Percentiles rank a stretch among this genome's conserved stretches.
These are phyloP conservation scores for Planiliza haematocheilus DNA, from an alignment of 2,113 vertebrate genomes.

Conservation along the genomic window DNA sequence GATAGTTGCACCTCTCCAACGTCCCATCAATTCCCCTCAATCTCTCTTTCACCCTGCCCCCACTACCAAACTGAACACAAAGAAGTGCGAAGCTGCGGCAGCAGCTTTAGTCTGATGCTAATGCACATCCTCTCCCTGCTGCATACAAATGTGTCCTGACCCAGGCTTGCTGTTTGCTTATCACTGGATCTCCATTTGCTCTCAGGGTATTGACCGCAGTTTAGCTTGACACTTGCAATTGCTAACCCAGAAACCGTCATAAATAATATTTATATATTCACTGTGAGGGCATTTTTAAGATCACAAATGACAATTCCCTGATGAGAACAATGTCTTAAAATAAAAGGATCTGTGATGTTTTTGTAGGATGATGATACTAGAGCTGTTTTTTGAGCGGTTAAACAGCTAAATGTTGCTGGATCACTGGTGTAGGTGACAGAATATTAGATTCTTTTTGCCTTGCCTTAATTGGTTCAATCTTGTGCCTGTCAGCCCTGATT, in stretches of 20 bases:
- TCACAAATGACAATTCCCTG: slow-evolving; percentile 21
- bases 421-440: slow-evolving; percentile 78
- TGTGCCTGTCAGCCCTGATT: slow-evolving; percentile 82
- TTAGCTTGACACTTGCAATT: slow-evolving; percentile 64
- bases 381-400: slow-evolving; percentile 54
- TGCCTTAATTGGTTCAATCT: slow-evolving; percentile 84
- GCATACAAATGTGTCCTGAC: slow-evolving; percentile 84
- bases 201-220: slow-evolving; percentile 68
- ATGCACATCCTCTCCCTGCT: slow-evolving; percentile 81
- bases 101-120: slow-evolving; percentile 84
- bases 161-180: slow-evolving; percentile 73
- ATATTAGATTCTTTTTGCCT: slow-evolving; percentile 80
- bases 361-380: slow-evolving; percentile 36
- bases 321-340: slow-evolving; percentile 19
- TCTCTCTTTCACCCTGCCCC: slow-evolving; percentile 74
- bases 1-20: slow-evolving; percentile 40
- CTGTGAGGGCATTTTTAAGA: slow-evolving; percentile 20
- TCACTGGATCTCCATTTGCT: slow-evolving; percentile 74
- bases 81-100: slow-evolving; percentile 78
- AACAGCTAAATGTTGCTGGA: slow-evolving; percentile 72
- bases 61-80: slow-evolving; percentile 74
- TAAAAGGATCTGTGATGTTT: slow-evolving; percentile 31
- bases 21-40: slow-evolving; percentile 60
- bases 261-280: slow-evolving; percentile 26
- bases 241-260: slow-evolving; percentile 31